Base-by-base conservation (phyloP, 2,797 vertebrate genomes). In the Poecilia picta region DNA sequence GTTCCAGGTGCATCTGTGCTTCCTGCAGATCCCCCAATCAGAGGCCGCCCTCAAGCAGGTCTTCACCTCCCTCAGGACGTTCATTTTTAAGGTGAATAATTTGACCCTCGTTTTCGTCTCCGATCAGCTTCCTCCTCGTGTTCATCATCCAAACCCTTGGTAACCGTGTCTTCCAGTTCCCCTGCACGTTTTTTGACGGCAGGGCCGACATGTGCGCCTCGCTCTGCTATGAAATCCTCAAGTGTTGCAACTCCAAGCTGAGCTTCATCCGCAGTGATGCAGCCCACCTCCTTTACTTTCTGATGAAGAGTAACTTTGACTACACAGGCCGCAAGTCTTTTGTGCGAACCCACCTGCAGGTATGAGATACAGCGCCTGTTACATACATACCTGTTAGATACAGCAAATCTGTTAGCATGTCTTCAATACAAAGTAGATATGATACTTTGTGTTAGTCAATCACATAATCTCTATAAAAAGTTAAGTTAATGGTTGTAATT, bases 291-390 rank as follows among this genome's bases (percentile, higher is more conserved):
- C 97, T 99, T 39, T 99, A 99, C 91, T 98, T 99, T 91, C 95
- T 99, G 85, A 99, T 99, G 98, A 97, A 97, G 87, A 99, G 98
- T 93, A 99, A 99, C 94, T 99, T 99, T 1, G 98, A 99, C 91
- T 99, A 98, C 94, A 99, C 97, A 0, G 97, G 97, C 4, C 98
- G 98, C 91, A 98, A 95, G 88, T 99, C 97, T 49, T 99, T 99
- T 57, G 98, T 99, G 45, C 96, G 98, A 75, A 99, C 98, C 0
- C 98, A 99, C 91, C 93, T 99, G 72, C 98, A 99, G 94, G 98
- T 98, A 66, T n/a, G 33, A n/a, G 33, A 20, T 1, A 16, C 4
- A 0, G 20, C 1, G 1, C 66, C 66, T 3, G 20, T n/a, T n/a
- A n/a, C n/a, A n/a, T n/a, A n/a, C n/a, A n/a, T n/a, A n/a, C n/a